phyloP scores from a whole-genome alignment of 2,113 vertebrate species.

The Leucopsar rothschildi region DNA sequence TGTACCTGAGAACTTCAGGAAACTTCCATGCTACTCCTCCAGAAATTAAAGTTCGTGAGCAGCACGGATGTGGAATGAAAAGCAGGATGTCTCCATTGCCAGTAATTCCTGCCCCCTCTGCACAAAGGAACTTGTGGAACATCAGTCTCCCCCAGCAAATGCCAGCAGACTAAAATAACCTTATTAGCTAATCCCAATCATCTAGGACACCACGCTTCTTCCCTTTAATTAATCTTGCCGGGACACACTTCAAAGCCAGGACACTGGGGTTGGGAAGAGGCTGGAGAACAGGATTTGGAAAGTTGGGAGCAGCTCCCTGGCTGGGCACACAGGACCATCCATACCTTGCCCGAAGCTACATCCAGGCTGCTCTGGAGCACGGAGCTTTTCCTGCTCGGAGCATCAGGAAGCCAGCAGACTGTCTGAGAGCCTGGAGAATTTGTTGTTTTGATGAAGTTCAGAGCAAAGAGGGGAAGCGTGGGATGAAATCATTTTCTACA shows the following conservation, averaged over 20 bases:
- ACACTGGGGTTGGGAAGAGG: background rate
- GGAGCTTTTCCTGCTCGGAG: background rate
- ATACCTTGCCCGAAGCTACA: background rate
- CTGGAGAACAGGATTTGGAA: background rate
- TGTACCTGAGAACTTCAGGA: background rate
- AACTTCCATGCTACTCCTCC: background rate
- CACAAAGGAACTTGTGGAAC: background rate
- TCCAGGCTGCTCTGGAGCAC: background rate
- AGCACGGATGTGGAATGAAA: background rate
- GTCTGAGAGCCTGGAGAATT: background rate
- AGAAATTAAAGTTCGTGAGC: background rate
- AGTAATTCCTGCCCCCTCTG: background rate
- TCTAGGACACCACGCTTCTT: background rate
- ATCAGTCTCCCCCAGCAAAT: background rate
- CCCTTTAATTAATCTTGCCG: constrained; percentile 9
- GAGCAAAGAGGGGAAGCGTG: constrained; percentile 24
- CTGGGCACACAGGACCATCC: background rate
- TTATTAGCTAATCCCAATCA: background rate
- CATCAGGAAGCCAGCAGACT: background rate
- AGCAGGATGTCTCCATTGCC: background rate
- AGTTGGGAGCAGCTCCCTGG: background rate
- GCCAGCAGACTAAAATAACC: background rate
- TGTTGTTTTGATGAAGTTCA: background rate
- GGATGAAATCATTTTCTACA: background rate
- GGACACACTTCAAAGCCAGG: background rate